Evolutionary conservation across 2,113 vertebrate species (phyloP).

Genomic region (Hemiprocne comata): DNA sequence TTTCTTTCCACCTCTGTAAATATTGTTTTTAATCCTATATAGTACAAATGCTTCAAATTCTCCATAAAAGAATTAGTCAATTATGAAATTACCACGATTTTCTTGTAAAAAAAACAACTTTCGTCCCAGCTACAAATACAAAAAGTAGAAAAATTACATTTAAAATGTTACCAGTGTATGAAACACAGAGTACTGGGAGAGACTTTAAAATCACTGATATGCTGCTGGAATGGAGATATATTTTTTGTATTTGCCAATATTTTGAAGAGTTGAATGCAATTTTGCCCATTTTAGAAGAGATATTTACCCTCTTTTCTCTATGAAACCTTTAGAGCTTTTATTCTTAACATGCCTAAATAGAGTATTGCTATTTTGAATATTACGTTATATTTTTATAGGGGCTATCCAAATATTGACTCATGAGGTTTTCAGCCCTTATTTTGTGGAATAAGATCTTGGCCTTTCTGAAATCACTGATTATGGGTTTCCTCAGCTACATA

Average conservation of each 20-base stretch:
- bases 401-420: background rate
- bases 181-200: background rate
- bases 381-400: background rate
- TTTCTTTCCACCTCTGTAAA: background rate
- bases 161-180: background rate
- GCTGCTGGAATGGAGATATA: background rate
- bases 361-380: background rate
- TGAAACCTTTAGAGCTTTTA: background rate
- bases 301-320: background rate
- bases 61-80: slow-evolving; percentile 4
- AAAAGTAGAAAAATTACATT: background rate
- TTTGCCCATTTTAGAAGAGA: background rate
- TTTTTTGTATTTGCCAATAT: background rate
- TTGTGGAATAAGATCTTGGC: background rate
- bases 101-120: slow-evolving; percentile 12
- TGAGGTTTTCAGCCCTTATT: background rate
- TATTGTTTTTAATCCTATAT: background rate
- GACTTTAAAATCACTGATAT: background rate
- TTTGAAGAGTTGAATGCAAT: background rate
- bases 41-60: background rate
- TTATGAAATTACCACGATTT: background rate
- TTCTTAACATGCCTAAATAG: background rate
- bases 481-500: background rate
- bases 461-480: background rate
- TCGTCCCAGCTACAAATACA: background rate